Conservation (phyloP, 2,888 invertebrate genomes). For the Drosophila fulvimacula region DNA sequence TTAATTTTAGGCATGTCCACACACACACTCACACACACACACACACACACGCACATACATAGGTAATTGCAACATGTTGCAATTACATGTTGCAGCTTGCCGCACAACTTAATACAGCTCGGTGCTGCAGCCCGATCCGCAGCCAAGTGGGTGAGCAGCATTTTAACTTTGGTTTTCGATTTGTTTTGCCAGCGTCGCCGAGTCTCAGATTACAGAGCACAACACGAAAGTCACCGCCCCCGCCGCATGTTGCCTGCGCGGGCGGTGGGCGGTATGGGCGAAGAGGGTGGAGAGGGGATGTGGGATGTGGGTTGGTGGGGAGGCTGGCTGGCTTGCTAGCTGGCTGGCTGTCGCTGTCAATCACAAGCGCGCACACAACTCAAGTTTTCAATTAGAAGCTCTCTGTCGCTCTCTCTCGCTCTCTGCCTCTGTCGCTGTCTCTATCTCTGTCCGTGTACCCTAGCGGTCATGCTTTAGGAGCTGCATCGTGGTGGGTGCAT, state of each 20-base stretch:
- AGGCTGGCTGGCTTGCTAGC: conserved; percentile 9
- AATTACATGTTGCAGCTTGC: conserved; percentile 32
- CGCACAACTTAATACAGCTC: conserved; percentile 39
- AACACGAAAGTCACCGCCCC: conserved; percentile 56
- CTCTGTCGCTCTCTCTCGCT: conserved; percentile 7
- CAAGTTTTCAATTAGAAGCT: conserved; percentile 76
- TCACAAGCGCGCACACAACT: conserved; percentile 82
- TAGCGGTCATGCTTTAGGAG: conserved; percentile 84
- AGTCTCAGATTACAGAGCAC: conserved; percentile 63
- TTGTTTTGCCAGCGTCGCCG: conserved; percentile 60
- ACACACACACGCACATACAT: neutral
- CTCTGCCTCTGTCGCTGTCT: neutral
- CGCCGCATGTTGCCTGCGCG: conserved; percentile 20
- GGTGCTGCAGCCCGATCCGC: conserved; percentile 54
- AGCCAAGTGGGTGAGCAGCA: conserved; percentile 80
- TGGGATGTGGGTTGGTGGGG: conserved; percentile 8
- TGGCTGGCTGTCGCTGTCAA: conserved; percentile 67
- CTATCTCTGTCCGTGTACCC: conserved; percentile 3
- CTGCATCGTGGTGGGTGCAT: conserved; percentile 77
- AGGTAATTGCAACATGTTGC: conserved; percentile 28
- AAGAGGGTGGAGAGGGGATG: neutral
- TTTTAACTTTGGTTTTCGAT: conserved; percentile 81
- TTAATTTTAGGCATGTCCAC: conserved; percentile 74
- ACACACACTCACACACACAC: conserved; percentile 11
- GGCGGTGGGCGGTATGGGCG: neutral